Evolutionary conservation across 2,888 invertebrate genomes (phyloP), one percentile per base, ranked within the genome.

Genomic region (Ceramica pisi): DNA sequence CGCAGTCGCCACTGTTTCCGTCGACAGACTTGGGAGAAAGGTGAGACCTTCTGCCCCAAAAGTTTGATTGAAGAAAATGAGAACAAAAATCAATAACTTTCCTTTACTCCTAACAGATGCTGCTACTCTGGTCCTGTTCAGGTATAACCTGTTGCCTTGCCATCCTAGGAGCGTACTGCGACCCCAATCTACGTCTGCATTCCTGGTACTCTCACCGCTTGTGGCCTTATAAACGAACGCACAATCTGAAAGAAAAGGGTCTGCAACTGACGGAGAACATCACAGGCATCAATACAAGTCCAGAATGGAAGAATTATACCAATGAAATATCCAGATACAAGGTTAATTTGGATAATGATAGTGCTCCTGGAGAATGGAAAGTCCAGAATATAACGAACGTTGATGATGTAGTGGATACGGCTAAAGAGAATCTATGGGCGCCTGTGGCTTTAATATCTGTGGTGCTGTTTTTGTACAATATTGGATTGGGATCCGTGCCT

Each of bases 401-500:
- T 60, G 78, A 59, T 74, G 71, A 61, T 87, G 14, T 14, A 14
- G 83, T 2, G 88, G 90, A 53, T 76, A 80, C 64, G 41, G 85
- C 85, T 6, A 90, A 91, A 26, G 87, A 87, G 41, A 84, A 88
- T 16, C 87, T 95, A 64, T 94, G 94, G 92, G 88, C 93, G 9
- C 94, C 95, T 0, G 91, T 94, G n/a, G 86, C 92, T 41, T 76
- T 96, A 81, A 73, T 96, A 63, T 96, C 96, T 2, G 67, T 91
- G 63, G 92, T 93, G 61, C 80, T 95, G 53, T 96, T 96, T 84
- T 86, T 96, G 72, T 96, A 94, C 83, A 96, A 96, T 72, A 92
- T 95, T 62, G 96, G 96, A 59, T 88, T 96, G 83, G 96, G 96
- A 75, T 95, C 96, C 14, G 94, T 96, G 90, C 96, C 96, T 91